Evolutionary conservation across 2,113 vertebrate species (phyloP).

Genomic region (Seriola dumerili): DNA sequence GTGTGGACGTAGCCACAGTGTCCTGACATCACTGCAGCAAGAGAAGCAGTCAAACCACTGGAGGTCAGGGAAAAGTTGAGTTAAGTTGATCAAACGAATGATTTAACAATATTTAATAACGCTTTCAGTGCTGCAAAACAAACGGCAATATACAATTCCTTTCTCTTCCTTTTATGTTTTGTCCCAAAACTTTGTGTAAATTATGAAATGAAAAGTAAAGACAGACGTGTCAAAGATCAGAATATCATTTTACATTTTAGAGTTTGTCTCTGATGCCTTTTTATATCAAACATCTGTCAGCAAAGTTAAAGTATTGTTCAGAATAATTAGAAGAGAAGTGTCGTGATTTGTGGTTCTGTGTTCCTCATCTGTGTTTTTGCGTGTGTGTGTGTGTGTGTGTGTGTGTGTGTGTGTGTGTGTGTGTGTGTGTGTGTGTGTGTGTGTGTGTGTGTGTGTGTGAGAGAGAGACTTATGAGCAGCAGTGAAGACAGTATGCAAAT

Average conservation of each 20-base stretch:
- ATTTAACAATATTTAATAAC: background rate
- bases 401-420: background rate
- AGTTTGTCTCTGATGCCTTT: background rate
- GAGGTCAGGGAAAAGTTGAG: background rate
- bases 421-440: no score
- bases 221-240: background rate
- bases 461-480: background rate
- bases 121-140: background rate
- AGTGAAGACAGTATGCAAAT: constrained; percentile 9
- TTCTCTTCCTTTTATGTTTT: background rate
- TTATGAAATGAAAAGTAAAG: background rate
- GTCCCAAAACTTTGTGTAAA: background rate
- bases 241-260: background rate
- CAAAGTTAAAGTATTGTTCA: background rate
- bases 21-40: background rate
- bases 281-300: background rate
- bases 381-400: background rate
- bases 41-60: background rate
- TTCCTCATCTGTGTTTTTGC: background rate
- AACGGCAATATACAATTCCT: background rate
- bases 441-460: no score
- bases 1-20: no score
- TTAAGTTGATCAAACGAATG: background rate
- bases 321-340: no score
- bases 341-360: background rate